phyloP scores from a whole-genome alignment of 2,888 invertebrate genomes.

The Strigamia maritima region DNA sequence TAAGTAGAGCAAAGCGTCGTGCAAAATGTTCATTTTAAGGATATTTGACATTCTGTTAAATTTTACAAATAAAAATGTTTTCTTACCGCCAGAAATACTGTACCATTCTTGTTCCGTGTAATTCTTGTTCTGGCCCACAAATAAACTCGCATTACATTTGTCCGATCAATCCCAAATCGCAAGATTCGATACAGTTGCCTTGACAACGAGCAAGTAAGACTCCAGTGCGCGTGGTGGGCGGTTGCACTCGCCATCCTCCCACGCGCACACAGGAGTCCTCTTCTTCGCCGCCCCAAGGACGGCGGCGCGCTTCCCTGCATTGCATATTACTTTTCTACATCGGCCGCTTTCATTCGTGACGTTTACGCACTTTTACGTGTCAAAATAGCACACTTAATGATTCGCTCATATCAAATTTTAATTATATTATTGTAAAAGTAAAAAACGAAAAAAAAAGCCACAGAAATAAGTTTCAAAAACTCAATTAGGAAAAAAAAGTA shows the following conservation, averaged over 20 bases:
- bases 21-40: background rate
- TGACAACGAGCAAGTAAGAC: constrained; percentile 34
- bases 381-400: background rate
- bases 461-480: background rate
- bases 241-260: constrained; percentile 30
- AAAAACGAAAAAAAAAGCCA: background rate
- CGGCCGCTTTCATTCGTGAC: background rate
- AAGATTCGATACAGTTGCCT: constrained; percentile 4
- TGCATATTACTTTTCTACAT: background rate
- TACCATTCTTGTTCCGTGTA: constrained; percentile 14
- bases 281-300: constrained; percentile 32
- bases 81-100: background rate
- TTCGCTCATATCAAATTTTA: background rate
- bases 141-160: background rate
- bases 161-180: constrained; percentile 8
- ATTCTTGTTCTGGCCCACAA: background rate
- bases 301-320: constrained; percentile 28
- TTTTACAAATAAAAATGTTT: background rate
- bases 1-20: background rate
- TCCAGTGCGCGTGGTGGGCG: constrained; percentile 13
- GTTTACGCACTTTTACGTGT: background rate
- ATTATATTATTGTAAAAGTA: background rate
- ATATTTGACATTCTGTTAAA: background rate
- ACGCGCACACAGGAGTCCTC: constrained; percentile 23
- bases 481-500: background rate